A percentile compares a stretch with the other conserved stretches of the same genome.
Conservation (phyloP, 2,888 invertebrate genomes). For the Perdita meconis region DNA sequence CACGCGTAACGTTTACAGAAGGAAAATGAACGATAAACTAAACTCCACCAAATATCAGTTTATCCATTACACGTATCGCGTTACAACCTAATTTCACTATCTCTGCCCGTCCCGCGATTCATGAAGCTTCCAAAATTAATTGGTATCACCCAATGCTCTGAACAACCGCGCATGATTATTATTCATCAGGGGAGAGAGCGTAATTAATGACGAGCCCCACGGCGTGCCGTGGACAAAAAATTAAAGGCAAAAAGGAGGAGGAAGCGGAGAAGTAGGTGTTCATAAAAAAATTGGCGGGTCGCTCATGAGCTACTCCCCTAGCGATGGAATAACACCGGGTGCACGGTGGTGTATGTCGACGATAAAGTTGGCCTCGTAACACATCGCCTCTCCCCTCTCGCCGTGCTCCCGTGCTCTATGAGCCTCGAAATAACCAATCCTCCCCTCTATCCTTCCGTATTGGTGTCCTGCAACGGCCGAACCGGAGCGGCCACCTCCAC, state of each 20-base stretch:
- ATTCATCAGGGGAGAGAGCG: background rate
- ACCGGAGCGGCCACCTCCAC: conserved; percentile 32
- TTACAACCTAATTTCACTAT: no score
- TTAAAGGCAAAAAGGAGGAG: no score
- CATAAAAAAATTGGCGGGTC: conserved; percentile 18
- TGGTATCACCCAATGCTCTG: background rate
- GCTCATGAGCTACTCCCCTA: conserved; percentile 23
- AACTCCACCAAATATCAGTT: no score
- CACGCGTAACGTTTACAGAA: no score
- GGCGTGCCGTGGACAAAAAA: background rate
- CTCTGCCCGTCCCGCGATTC: no score
- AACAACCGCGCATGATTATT: background rate
- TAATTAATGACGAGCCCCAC: background rate
- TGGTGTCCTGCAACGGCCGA: conserved; percentile 39
- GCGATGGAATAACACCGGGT: conserved; percentile 30
- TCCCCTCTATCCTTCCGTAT: conserved; percentile 24
- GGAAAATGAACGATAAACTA: no score
- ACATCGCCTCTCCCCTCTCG: conserved; percentile 50
- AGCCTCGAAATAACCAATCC: conserved; percentile 65
- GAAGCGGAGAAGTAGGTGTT: background rate
- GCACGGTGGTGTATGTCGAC: conserved; percentile 51
- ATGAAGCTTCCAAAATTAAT: background rate
- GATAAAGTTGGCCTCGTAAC: conserved; percentile 61
- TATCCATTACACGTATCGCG: no score
- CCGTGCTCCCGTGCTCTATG: conserved; percentile 47